Evolutionary conservation across 2,888 invertebrate species (phyloP), one percentile per base, ranked within the genome.

Genomic region (Erpobdella octoculata): DNA sequence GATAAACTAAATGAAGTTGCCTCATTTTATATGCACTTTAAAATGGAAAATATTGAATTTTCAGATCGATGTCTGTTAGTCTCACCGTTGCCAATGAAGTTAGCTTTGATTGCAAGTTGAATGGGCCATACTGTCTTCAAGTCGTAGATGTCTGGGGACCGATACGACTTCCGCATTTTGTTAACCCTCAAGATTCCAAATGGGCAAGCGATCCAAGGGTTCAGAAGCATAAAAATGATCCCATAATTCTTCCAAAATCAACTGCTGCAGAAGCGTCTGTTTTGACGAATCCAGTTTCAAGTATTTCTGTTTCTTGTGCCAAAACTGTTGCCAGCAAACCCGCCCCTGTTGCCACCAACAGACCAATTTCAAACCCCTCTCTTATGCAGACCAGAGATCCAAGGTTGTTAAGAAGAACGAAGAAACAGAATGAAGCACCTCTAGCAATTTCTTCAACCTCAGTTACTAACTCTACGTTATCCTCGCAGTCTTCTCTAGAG

Each of bases 191-290:
- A 1, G 72, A 73, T 37, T 41, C 68, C 6, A 46, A 46, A 28
- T 73, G 38, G 41, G 25, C 46, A 25, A 53, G 65, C 28, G 76
- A 76, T 59, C 76, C 76, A 0, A 67, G 76, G 12, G 73, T 76
- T 5, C 70, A 72, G 38, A 71, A 67, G 41, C 73, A 72, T 38
- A 46, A 53, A n/a, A 66, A 71, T 25, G 58, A 71, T n/a, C 35
- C 46, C 31, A 25, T n/a, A 5, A 35, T 33, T 1, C 46, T 15
- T 12, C 28, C 41, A 28, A 28, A n/a, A 9, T 12, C 33, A 12
- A 62, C 31, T 62, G 31, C 62, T 31, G 31, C 62, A 31, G n/a
- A n/a, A n/a, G n/a, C n/a, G n/a, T n/a, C n/a, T n/a, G n/a, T n/a
- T n/a, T n/a, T n/a, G n/a, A 62, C 62, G 28, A 62, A 8, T 62